Evolutionary conservation across 2,888 invertebrate genomes (phyloP).

Genomic region (Xanthorhoe designata): DNA sequence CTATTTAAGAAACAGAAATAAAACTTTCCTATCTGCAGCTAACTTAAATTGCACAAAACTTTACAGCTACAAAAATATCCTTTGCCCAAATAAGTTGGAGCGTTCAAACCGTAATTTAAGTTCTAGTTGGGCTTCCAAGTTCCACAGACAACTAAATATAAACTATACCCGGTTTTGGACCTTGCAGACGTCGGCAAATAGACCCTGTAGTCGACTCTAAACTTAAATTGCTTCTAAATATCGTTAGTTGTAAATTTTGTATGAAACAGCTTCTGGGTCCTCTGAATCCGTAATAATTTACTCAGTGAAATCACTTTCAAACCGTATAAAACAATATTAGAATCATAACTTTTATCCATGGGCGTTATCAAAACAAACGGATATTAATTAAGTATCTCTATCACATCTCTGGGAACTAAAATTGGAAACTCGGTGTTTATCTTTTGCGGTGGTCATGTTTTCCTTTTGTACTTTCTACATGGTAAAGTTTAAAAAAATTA

Average conservation of each 20-base stretch:
- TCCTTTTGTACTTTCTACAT: too few relatives aligned
- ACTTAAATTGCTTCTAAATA: conserved; percentile 4
- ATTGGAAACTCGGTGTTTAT: too few relatives aligned
- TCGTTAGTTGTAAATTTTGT: neutral
- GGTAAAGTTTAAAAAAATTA: too few relatives aligned
- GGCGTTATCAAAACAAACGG: too few relatives aligned
- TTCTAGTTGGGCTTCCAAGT: conserved; percentile 19
- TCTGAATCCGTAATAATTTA: neutral
- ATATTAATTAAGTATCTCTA: too few relatives aligned
- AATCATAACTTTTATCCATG: too few relatives aligned
- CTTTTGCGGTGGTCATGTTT: too few relatives aligned
- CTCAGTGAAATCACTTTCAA: neutral
- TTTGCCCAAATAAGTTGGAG: conserved; percentile 6
- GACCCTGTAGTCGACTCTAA: neutral
- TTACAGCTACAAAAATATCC: conserved; percentile 11
- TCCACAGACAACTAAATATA: conserved; percentile 23
- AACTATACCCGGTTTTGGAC: conserved; percentile 11
- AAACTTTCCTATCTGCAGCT: neutral
- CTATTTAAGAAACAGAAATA: neutral
- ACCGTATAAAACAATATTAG: neutral
- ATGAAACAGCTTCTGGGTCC: neutral
- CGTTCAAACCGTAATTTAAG: conserved; percentile 24
- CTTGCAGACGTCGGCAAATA: neutral
- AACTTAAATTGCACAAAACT: neutral
- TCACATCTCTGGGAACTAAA: too few relatives aligned